Evolutionary conservation across 37 sponge, comb jelly and placozoan species (phyloP), one percentile per base, ranked within the genome.

Genomic region (Axinella damicornis): DNA sequence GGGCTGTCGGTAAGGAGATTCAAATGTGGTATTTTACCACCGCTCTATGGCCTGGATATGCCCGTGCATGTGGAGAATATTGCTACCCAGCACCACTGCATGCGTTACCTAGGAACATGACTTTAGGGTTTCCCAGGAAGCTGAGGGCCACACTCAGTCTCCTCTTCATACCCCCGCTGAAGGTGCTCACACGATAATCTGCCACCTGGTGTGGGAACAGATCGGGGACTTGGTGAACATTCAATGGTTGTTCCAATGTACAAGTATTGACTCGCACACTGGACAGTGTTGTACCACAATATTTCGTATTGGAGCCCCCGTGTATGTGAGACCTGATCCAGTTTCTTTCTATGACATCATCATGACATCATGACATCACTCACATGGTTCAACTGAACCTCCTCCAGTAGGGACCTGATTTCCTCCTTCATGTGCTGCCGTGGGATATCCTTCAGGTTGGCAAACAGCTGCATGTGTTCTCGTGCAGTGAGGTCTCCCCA

Each of bases 111-210:
- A 94, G 56, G 76, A 94, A 94, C 40, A 94, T 78, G 33, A 94
- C 57, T 25, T 55, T 67, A 20, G 94, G 94, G 58, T 94, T 72
- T 5, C 94, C 94, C 31, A 94, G 76, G 84, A 94, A 94, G 37
- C 87, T 82, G 61, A 94, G 81, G 27, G 94, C 94, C 27, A 94
- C 94, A 76, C 91, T 94, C 22, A 94, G 78, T 27, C 94, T 73
- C 24, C 94, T 78, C 77, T 94, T 94, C 94, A 94, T 94, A 0
- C 94, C 94, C 13, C 94, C 94, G 89, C 94, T 94, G 84, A 53
- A 94, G n/a, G 94, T 94, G 34, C 67, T 78, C 65, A 94, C 94
- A 63, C 87, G 83, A 73, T 90, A 68, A 31, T 94, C 54, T 21
- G 94, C 94, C 36, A 94, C 94, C 94, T 94, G 58, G 13, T 19